Evolutionary conservation across 2,797 vertebrate species (phyloP).

Genomic region (Darevskia mixta): DNA sequence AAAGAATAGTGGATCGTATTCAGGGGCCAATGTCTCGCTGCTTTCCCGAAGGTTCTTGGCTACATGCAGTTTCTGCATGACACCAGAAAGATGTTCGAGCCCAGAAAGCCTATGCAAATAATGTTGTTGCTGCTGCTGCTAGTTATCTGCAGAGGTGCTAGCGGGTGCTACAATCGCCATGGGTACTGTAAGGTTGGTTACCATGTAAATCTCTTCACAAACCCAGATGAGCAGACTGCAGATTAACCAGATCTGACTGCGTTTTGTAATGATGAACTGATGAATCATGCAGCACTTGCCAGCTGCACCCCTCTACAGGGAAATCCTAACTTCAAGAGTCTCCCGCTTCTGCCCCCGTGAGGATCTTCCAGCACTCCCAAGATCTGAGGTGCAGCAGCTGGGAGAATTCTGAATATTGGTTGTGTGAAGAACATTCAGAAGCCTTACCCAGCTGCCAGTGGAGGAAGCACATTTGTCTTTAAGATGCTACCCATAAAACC

Average conservation of each 20-base stretch:
- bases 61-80: not conserved
- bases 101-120: not conserved
- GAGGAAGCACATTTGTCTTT: constrained; percentile 39
- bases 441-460: constrained; percentile 27
- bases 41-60: constrained; percentile 10
- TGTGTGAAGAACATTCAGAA: constrained; percentile 28
- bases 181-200: constrained; percentile 17
- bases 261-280: constrained; percentile 12
- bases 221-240: not conserved
- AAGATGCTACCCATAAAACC: constrained; percentile 56
- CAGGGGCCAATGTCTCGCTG: not conserved
- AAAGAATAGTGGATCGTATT: constrained; percentile 24
- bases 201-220: not conserved
- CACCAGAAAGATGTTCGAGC: rapidly evolving
- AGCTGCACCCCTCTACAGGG: constrained; percentile 46
- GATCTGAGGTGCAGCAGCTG: not conserved
- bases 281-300: constrained; percentile 37
- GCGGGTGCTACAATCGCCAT: not conserved
- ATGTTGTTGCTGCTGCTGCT: rapidly evolving
- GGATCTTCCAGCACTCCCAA: not conserved
- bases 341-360: not conserved
- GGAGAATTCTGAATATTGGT: not conserved
- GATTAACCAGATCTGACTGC: not conserved
- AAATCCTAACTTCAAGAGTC: constrained; percentile 44
- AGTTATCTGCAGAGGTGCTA: not conserved